Evolutionary conservation across 2,888 invertebrate genomes (phyloP), one percentile per base, ranked within the genome.

Genomic region (Drosophila infuscata): DNA sequence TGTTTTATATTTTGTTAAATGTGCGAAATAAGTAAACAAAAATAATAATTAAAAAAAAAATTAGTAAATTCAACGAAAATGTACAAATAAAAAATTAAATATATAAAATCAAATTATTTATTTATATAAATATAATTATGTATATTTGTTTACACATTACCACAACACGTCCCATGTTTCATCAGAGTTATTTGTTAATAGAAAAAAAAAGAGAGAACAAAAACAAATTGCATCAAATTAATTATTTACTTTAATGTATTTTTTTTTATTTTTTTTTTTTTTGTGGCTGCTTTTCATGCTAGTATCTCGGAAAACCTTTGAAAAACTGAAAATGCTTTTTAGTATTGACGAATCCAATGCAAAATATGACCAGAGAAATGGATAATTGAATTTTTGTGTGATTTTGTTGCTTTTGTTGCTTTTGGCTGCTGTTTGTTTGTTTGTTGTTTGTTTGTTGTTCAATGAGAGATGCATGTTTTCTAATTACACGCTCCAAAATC

Each of bases 31-130:
- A 53, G 58, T 70, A 43, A 77, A 77, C 43, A 64, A 74, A 70
- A 78, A 59, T 76, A 76, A 79, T 70, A 84, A 82, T 76, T 79
- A n/a, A 79, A 67, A 52, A 0, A 81, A 65, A 59, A 85, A 79
- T 88, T 68, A 88, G 64, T 70, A 43, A 74, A 66, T 64, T 46
- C n/a, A 59, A 74, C 29, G 20, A 35, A 65, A 63, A 66, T 74
- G 17, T 71, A 59, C 60, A 70, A 70, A 53, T 46, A 33, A 32
- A 32, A 56, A 58, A 36, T 35, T 1, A 33, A 51, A 53, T n/a
- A 32, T n/a, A 38, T 20, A 41, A 52, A 35, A 53, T 38, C 59
- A 30, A 38, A 56, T 36, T 41, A 32, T 36, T 17, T 46, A 30
- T 25, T 49, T 41, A 51, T 56, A 41, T 29, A 35, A 36, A 43